Percentiles rank a stretch among this genome's conserved stretches.
These are phyloP conservation scores for Crossaster papposus DNA, from an alignment of 53 echinoderm and acorn worm species.

Conservation along the genomic window DNA sequence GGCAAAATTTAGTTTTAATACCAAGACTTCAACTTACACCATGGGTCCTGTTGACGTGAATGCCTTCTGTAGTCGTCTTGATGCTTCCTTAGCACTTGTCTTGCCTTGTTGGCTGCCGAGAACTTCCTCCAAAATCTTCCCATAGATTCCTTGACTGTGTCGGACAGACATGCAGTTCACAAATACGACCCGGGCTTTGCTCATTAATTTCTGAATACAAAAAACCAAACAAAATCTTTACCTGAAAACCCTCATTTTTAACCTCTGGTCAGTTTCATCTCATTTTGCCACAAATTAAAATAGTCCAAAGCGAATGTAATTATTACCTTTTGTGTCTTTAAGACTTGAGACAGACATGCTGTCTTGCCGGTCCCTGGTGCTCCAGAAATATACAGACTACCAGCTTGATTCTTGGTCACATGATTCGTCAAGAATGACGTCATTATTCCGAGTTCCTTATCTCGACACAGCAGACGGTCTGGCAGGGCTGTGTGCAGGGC, in stretches of 20 bases:
- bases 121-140: conserved; percentile 73
- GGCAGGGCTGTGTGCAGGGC: conserved; percentile 92
- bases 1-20: not conserved
- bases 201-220: conserved; percentile 51
- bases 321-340: conserved; percentile 59
- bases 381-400: conserved; percentile 95
- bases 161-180: conserved; percentile 92
- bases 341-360: conserved; percentile 82
- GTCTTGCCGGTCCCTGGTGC: conserved; percentile 99
- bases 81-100: conserved; percentile 68
- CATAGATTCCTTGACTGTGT: conserved; percentile 87
- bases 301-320: no score
- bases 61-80: conserved; percentile 72
- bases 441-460: conserved; percentile 77
- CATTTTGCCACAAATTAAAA: no score
- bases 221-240: not conserved
- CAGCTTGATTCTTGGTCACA: conserved; percentile 70
- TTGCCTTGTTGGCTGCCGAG: conserved; percentile 42
- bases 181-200: conserved; percentile 66
- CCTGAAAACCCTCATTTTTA: no score
- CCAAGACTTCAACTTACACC: conserved; percentile 69
- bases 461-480: conserved; percentile 85
- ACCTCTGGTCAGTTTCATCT: no score
- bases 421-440: conserved; percentile 79
- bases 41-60: conserved; percentile 79